Evolutionary conservation across 2,888 invertebrate species (phyloP).

Genomic region (Diogma glabrata): DNA sequence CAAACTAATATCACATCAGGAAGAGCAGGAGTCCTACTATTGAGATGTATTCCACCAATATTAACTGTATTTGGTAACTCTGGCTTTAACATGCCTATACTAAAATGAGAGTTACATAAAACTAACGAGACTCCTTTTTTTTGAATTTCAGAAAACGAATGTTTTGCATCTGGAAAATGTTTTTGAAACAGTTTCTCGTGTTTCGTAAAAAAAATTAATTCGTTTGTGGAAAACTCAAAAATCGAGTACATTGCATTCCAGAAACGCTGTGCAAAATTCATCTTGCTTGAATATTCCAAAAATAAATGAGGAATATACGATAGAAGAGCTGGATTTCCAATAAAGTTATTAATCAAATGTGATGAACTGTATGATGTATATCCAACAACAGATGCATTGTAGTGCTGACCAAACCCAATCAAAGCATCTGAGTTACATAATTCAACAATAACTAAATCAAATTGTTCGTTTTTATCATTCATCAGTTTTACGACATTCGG

Average conservation of each 20-base stretch:
- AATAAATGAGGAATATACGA: slow-evolving; percentile 30
- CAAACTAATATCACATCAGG: no score
- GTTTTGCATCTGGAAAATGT: no score
- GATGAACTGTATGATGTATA: slow-evolving; percentile 22
- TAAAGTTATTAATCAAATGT: slow-evolving; percentile 17
- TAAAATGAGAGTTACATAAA: slow-evolving; percentile 32
- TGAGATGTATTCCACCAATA: slow-evolving; percentile 35
- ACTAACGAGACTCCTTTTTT: slow-evolving; percentile 28
- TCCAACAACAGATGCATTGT: slow-evolving; percentile 23
- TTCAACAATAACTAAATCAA: slow-evolving; percentile 24
- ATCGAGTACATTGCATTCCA: no score
- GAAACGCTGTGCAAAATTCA: slow-evolving; percentile 32
- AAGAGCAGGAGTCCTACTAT: slow-evolving; percentile 26
- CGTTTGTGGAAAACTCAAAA: no score
- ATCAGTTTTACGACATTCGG: slow-evolving; percentile 17
- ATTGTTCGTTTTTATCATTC: slow-evolving; percentile 20
- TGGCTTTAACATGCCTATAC: slow-evolving; percentile 29
- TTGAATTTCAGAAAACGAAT: slow-evolving; percentile 12
- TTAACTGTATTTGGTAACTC: slow-evolving; percentile 35
- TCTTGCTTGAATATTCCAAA: slow-evolving; percentile 28
- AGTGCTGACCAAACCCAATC: slow-evolving; percentile 23
- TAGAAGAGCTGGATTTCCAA: slow-evolving; percentile 29
- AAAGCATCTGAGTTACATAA: slow-evolving; percentile 24
- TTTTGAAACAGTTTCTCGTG: no score
- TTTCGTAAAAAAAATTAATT: no score